phyloP scores from a whole-genome alignment of 1,140 invertebrate species.

The Drosophila bocqueti region DNA sequence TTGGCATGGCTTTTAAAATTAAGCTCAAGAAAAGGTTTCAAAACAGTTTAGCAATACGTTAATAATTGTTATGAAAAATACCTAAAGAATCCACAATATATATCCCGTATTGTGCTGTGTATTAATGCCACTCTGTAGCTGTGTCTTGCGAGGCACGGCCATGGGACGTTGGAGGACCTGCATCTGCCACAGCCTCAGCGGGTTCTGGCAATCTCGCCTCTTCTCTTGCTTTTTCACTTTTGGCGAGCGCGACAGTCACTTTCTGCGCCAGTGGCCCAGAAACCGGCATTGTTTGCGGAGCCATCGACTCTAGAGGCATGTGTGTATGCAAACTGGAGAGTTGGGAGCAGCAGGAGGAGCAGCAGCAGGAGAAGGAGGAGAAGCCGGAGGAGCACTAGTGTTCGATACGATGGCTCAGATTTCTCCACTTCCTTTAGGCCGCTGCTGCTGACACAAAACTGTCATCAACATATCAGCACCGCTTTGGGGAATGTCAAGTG shows the following conservation, averaged over 20 bases:
- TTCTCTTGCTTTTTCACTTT: conserved; percentile 51
- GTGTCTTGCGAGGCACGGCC: background rate
- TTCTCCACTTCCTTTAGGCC: conserved; percentile 77
- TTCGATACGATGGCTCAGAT: conserved; percentile 50
- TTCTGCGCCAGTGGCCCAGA: conserved; percentile 65
- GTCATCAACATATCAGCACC: conserved; percentile 68
- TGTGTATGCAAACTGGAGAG: conserved; percentile 21
- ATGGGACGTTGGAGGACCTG: conserved; percentile 10
- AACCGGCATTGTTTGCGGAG: conserved; percentile 40
- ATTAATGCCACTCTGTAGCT: background rate
- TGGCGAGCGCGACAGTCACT: conserved; percentile 56
- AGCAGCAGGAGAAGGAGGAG: background rate
- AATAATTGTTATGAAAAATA: background rate
- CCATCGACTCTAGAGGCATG: conserved; percentile 19
- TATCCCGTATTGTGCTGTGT: background rate
- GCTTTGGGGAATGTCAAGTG: conserved; percentile 51
- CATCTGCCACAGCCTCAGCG: conserved; percentile 13
- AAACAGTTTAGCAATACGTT: too few relatives aligned
- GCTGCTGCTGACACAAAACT: conserved; percentile 67
- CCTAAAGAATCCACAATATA: background rate
- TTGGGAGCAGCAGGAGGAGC: background rate
- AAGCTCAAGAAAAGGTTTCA: background rate
- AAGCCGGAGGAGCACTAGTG: conserved; percentile 7
- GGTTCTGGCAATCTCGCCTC: conserved; percentile 24
- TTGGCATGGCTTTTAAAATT: too few relatives aligned